Conservation (phyloP, 2,797 vertebrate species). For the Crocodylus rhombifer region DNA sequence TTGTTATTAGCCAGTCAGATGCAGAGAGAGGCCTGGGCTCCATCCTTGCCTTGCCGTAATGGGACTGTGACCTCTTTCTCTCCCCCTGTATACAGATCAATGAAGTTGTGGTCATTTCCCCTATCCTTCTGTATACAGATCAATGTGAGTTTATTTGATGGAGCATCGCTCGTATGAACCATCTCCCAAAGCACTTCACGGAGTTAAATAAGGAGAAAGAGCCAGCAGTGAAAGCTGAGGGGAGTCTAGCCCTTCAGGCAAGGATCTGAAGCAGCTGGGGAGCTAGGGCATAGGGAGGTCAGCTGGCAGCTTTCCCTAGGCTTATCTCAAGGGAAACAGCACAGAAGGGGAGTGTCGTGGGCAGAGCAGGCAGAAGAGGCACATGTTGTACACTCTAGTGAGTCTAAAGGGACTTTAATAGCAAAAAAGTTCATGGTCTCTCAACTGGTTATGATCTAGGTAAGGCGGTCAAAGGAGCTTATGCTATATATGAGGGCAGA, state of each 20-base stretch:
- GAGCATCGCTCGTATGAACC: background rate
- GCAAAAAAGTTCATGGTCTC: too few relatives aligned
- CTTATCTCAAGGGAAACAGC: background rate
- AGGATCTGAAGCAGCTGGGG: background rate
- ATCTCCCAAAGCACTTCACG: background rate
- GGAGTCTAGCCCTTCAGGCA: background rate
- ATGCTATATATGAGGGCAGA: too few relatives aligned
- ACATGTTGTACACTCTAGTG: background rate
- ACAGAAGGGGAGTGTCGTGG: background rate
- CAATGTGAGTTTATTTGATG: background rate
- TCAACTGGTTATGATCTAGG: too few relatives aligned
- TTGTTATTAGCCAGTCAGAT: background rate
- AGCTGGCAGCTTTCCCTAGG: background rate
- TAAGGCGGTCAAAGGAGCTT: too few relatives aligned
- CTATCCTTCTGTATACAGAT: background rate
- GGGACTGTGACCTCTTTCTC: fast-evolving
- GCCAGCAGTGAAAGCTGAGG: too few relatives aligned
- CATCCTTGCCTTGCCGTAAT: background rate
- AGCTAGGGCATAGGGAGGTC: background rate
- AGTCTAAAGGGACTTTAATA: background rate
- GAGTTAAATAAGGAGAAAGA: background rate
- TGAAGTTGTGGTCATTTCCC: fast-evolving
- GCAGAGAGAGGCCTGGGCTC: background rate
- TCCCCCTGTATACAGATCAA: fast-evolving
- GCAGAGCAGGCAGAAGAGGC: background rate